These are phyloP conservation scores for Drosophila watanabei DNA, from an alignment of 1,140 invertebrate genomes.

Conservation along the genomic window DNA sequence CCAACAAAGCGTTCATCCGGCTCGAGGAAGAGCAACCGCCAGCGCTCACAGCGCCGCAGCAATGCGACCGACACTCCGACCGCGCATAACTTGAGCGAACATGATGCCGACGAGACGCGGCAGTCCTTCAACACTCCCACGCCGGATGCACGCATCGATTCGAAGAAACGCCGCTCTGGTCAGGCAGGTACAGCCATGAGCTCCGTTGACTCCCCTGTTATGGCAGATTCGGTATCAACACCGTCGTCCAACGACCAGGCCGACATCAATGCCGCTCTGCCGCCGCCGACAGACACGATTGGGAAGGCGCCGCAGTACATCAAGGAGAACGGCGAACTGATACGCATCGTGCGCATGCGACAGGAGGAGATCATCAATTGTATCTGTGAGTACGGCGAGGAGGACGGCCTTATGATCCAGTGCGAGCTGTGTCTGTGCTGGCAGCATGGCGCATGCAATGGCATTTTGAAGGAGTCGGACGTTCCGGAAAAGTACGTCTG, in stretches of 20 bases:
- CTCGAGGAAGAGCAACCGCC: slow-evolving; percentile 75
- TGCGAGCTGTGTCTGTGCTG: slow-evolving; percentile 97
- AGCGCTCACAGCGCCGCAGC: slow-evolving; percentile 67
- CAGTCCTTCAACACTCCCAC: slow-evolving; percentile 61
- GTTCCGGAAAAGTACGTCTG: slow-evolving; percentile 97
- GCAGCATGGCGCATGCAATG: slow-evolving; percentile 96
- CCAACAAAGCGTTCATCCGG: slow-evolving; percentile 60
- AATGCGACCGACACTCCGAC: slow-evolving; percentile 7
- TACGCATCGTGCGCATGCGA: slow-evolving; percentile 89
- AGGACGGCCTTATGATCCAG: slow-evolving; percentile 97
- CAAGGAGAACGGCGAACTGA: slow-evolving; percentile 88
- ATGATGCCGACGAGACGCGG: slow-evolving; percentile 56
- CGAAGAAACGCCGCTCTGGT: slow-evolving; percentile 62
- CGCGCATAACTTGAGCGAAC: slow-evolving; percentile 7
- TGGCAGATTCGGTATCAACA: slow-evolving; percentile 62
- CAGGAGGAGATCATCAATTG: slow-evolving; percentile 95
- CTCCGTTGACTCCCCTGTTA: slow-evolving; percentile 55
- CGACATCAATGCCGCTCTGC: slow-evolving; percentile 69
- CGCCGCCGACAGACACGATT: slow-evolving; percentile 35
- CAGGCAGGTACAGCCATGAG: slow-evolving; percentile 49
- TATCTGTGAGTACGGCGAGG: slow-evolving; percentile 92
- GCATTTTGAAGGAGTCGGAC: slow-evolving; percentile 91
- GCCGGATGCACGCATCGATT: slow-evolving; percentile 43
- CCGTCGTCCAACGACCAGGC: slow-evolving; percentile 59
- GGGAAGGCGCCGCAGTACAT: slow-evolving; percentile 80